These are phyloP conservation scores for Corvus moneduloides DNA, from an alignment of 2,113 vertebrate species.

Conservation along the genomic window DNA sequence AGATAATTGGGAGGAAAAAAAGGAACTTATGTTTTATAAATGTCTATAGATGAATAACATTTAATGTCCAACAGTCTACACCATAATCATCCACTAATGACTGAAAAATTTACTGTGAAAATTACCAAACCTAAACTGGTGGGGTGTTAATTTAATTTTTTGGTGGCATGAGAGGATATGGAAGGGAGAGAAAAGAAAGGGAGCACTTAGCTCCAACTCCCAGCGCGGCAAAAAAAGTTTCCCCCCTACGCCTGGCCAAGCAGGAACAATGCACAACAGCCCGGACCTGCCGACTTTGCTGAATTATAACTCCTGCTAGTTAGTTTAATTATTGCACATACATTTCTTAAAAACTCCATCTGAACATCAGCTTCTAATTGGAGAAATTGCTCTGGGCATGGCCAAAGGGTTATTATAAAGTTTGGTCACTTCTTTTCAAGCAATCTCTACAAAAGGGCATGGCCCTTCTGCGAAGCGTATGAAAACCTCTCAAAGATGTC, in stretches of 20 bases:
- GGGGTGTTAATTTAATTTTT: slow-evolving; percentile 55
- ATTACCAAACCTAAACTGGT: background rate
- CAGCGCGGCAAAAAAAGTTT: background rate
- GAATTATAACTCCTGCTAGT: slow-evolving; percentile 48
- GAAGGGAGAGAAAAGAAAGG: slow-evolving; percentile 29
- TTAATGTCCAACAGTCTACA: background rate
- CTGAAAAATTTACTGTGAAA: slow-evolving; percentile 1
- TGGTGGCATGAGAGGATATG: background rate
- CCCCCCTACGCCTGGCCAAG: background rate
- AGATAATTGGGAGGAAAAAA: slow-evolving; percentile 15
- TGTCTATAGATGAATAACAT: background rate
- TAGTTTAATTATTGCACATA: slow-evolving; percentile 65
- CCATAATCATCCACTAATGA: slow-evolving; percentile 29
- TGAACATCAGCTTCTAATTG: slow-evolving; percentile 46
- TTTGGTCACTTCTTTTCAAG: slow-evolving; percentile 29
- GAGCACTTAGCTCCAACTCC: slow-evolving; percentile 48
- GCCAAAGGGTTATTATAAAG: background rate
- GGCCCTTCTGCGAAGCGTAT: background rate
- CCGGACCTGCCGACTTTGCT: background rate
- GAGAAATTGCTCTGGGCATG: background rate
- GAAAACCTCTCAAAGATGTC: slow-evolving; percentile 26
- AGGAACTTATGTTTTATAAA: background rate
- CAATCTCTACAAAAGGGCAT: background rate
- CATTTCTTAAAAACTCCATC: slow-evolving; percentile 9
- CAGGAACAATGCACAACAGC: slow-evolving; percentile 54